Evolutionary conservation across 2,797 vertebrate species (phyloP), one percentile per base, ranked within the genome.

Genomic region (Melanotaenia maccullochi): DNA sequence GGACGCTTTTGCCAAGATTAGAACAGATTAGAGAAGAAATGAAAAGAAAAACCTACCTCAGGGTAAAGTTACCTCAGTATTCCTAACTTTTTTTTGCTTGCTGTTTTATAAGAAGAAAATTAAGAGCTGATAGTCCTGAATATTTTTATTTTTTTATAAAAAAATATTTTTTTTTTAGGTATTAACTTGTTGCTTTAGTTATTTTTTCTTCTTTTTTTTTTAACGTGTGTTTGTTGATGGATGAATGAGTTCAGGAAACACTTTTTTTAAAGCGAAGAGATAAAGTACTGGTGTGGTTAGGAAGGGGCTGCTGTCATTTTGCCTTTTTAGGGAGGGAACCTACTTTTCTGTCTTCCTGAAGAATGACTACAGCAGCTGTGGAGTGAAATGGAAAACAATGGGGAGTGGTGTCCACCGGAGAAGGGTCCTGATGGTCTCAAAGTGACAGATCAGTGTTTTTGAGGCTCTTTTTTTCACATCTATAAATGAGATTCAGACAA

Each of bases 131-230:
- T 96, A 96, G 96, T 95, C 95, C 96, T 96, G 95, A 95, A 97
- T 96, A 97, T 97, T 97, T 96, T 96, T 97, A 97, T 96, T 97
- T 97, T 97, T 98, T 97, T 97, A 96, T 96, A 97, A 92, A 95
- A 96, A 95, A 95, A 95, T 94, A 90, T 89, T 22, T 90, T 95
- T 96, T 94, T 85, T 90, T 92, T 90, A 83, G 84, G 90, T 95
- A 93, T 95, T 93, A 93, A 94, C 92, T 89, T 91, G 86, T 90
- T 90, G 91, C 81, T 90, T 91, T 87, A 79, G 83, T 85, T 75
- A 67, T 91, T 92, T 89, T 89, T 90, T 87, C 83, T 62, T 82
- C 51, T 72, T 90, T 36, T 91, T 91, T 73, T 79, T 30, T 30
- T 30, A 30, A 74, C 81, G 86, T 87, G n/a, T 16, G 85, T 77